Conservation (phyloP, 2,888 invertebrate species). For the Drosophila colorata region DNA sequence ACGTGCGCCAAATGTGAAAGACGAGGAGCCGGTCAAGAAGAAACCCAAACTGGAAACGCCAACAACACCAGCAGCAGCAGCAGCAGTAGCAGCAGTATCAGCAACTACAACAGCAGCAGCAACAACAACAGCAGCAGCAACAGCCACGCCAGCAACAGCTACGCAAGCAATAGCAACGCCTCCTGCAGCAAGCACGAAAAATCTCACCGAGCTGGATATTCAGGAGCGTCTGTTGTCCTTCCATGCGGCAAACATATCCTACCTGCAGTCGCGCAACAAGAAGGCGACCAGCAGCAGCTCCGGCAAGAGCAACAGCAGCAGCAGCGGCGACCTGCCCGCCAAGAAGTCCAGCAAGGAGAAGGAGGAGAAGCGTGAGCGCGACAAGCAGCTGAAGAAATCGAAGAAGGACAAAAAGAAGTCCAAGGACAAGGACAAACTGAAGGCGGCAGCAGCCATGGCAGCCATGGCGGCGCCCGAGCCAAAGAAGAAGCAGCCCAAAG, state of each 20-base stretch:
- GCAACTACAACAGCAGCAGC: constrained; percentile 8
- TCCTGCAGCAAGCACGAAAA: constrained; percentile 54
- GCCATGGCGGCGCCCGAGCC: constrained; percentile 20
- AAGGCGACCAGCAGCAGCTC: constrained; percentile 78
- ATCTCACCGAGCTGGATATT: constrained; percentile 87
- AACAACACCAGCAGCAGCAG: background rate
- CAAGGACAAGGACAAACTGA: constrained; percentile 66
- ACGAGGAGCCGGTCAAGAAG: constrained; percentile 73
- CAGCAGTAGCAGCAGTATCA: background rate
- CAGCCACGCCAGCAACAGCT: background rate
- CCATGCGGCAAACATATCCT: constrained; percentile 88
- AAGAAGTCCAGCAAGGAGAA: constrained; percentile 59
- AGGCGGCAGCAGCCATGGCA: constrained; percentile 23
- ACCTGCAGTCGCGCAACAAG: constrained; percentile 88
- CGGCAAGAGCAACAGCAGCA: constrained; percentile 39
- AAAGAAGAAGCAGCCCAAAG: constrained; percentile 51
- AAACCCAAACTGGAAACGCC: constrained; percentile 63
- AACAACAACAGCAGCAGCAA: constrained; percentile 3
- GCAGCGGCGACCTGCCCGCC: constrained; percentile 9
- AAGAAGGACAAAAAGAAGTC: constrained; percentile 72
- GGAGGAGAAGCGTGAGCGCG: constrained; percentile 63
- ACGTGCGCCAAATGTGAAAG: constrained; percentile 31
- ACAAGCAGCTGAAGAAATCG: constrained; percentile 61
- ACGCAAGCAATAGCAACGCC: constrained; percentile 1
- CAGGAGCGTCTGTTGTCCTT: constrained; percentile 88